Conservation (phyloP, 2,113 vertebrate species). For the Psammodynastes pulverulentus region DNA sequence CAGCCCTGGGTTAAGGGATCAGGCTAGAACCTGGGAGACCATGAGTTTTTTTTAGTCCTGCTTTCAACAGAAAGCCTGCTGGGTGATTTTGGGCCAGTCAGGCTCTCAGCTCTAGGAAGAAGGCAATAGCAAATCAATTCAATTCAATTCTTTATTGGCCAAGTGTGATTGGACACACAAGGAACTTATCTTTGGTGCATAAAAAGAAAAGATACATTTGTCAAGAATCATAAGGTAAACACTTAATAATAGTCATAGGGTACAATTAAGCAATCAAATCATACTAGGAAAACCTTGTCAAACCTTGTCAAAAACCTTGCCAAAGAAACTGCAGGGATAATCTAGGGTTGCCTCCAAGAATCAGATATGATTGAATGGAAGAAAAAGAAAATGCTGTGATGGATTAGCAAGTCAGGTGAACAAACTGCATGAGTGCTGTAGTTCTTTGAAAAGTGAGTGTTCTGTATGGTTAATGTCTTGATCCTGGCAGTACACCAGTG, state of each 20-base stretch:
- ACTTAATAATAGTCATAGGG: too few relatives aligned
- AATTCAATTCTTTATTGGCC: too few relatives aligned
- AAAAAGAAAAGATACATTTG: too few relatives aligned
- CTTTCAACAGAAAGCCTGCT: not conserved
- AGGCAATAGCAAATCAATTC: not conserved
- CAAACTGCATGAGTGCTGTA: not conserved
- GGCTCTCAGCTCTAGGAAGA: not conserved
- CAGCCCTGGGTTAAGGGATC: not conserved
- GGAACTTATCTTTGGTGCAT: too few relatives aligned
- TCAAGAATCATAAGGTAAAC: too few relatives aligned
- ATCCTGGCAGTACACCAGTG: not conserved
- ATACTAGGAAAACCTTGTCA: too few relatives aligned
- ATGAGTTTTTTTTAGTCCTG: not conserved
- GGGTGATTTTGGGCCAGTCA: not conserved
- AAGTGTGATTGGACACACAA: too few relatives aligned
- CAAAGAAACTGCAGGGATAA: not conserved
- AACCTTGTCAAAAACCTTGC: not conserved
- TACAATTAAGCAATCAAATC: too few relatives aligned
- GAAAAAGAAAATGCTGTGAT: not conserved
- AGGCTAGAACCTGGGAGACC: not conserved
- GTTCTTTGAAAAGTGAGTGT: not conserved
- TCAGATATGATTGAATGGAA: not conserved
- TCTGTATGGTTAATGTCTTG: not conserved
- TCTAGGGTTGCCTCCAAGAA: not conserved
- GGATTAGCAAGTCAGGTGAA: not conserved